Evolutionary conservation across 2,888 invertebrate species (phyloP).

Genomic region (Ptychoptera contaminata): DNA sequence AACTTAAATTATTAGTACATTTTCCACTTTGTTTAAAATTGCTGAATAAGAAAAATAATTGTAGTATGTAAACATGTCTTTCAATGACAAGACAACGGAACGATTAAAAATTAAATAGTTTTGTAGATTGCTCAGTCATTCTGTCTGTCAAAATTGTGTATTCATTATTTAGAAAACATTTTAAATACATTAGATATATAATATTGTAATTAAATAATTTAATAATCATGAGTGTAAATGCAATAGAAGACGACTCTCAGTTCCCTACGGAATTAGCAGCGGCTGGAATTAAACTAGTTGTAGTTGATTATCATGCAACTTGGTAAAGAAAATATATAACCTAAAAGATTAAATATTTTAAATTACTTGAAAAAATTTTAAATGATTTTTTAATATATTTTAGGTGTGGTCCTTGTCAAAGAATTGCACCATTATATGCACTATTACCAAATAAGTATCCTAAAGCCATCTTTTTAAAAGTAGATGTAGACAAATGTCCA

Average conservation of each 20-base stretch:
- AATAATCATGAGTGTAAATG: constrained; percentile 23
- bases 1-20: too few species aligned
- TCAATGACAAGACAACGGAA: too few species aligned
- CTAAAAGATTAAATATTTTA: not conserved
- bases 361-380: not conserved
- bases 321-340: constrained; percentile 42
- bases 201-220: not conserved
- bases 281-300: constrained; percentile 76
- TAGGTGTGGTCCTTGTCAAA: constrained; percentile 95
- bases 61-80: too few species aligned
- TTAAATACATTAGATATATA: too few species aligned
- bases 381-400: constrained; percentile 12
- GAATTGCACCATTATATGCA: constrained; percentile 86
- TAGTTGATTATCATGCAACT: constrained; percentile 87
- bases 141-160: too few species aligned
- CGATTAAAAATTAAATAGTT: too few species aligned
- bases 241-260: constrained; percentile 40
- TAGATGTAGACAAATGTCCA: constrained; percentile 77
- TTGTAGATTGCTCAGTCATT: too few species aligned
- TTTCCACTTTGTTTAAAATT: too few species aligned
- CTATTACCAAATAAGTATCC: constrained; percentile 76
- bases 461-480: constrained; percentile 79
- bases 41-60: too few species aligned
- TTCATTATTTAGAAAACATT: too few species aligned
- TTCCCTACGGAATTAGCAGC: constrained; percentile 71